phyloP scores from a whole-genome alignment of 2,888 invertebrate genomes.

The Pyrrhia umbra region DNA sequence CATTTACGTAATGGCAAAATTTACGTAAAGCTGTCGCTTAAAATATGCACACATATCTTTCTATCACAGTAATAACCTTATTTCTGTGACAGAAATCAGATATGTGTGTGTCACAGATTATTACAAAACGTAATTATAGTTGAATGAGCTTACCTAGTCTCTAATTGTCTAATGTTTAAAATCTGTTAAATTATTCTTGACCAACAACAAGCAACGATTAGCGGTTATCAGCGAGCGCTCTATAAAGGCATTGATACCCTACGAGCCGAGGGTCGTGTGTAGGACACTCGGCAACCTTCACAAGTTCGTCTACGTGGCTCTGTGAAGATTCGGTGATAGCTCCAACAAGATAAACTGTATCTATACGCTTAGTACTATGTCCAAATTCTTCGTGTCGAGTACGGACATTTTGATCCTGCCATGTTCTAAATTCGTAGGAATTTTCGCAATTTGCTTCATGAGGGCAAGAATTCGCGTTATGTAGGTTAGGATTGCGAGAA shows the following conservation, averaged over 20 bases:
- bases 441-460: slow-evolving; percentile 22
- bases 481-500: slow-evolving; percentile 5
- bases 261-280: slow-evolving; percentile 15
- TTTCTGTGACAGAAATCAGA: too few species aligned
- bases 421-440: slow-evolving; percentile 29
- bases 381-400: slow-evolving; percentile 28
- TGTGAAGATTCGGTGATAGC: slow-evolving; percentile 40
- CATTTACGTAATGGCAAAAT: too few species aligned
- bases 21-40: too few species aligned
- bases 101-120: too few species aligned
- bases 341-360: slow-evolving; percentile 48
- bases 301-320: slow-evolving; percentile 50
- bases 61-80: too few species aligned
- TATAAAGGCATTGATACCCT: slow-evolving; percentile 10
- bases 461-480: background rate
- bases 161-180: too few species aligned
- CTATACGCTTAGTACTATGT: slow-evolving; percentile 20
- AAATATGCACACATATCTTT: too few species aligned
- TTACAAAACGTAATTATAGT: too few species aligned
- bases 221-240: slow-evolving; percentile 30
- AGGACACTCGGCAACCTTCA: slow-evolving; percentile 49
- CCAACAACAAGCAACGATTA: too few species aligned
- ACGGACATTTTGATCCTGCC: slow-evolving; percentile 18
- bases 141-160: too few species aligned
- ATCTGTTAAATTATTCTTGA: too few species aligned